These are phyloP conservation scores for Dynastes tityus DNA, from an alignment of 2,888 invertebrate species.

Conservation along the genomic window DNA sequence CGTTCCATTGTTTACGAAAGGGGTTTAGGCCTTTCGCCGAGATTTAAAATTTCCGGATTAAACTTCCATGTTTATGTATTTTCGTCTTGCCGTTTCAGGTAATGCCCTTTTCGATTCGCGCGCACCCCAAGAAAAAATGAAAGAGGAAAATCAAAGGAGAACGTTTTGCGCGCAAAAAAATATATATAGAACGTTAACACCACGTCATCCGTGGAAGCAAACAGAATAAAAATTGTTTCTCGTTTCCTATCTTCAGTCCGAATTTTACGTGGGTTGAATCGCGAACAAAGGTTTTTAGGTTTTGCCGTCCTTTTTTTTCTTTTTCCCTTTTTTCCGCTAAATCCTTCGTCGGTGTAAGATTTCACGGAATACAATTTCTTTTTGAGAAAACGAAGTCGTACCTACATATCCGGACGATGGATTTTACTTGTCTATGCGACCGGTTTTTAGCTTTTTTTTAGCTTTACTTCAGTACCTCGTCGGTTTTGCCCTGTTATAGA, in stretches of 20 bases:
- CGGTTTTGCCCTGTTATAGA: background rate
- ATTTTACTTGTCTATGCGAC: constrained; percentile 2
- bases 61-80: constrained; percentile 30
- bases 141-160: background rate
- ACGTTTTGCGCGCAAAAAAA: constrained; percentile 1
- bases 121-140: background rate
- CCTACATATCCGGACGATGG: constrained; percentile 8
- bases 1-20: constrained; percentile 24
- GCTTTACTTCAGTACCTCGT: background rate
- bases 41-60: constrained; percentile 35
- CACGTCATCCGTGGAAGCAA: constrained; percentile 3
- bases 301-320: background rate
- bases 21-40: constrained; percentile 12
- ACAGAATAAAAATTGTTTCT: constrained; percentile 22
- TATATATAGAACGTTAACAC: background rate
- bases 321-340: background rate
- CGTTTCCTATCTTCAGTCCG: constrained; percentile 5
- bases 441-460: background rate
- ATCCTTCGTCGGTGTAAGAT: constrained; percentile 11
- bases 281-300: constrained; percentile 4
- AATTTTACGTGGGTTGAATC: constrained; percentile 14
- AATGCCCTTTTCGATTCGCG: constrained; percentile 14
- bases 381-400: background rate
- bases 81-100: constrained; percentile 6
- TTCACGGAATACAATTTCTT: constrained; percentile 7